These are phyloP conservation scores for Paramormyrops kingsleyae DNA, from an alignment of 2,113 vertebrate species.

Conservation along the genomic window DNA sequence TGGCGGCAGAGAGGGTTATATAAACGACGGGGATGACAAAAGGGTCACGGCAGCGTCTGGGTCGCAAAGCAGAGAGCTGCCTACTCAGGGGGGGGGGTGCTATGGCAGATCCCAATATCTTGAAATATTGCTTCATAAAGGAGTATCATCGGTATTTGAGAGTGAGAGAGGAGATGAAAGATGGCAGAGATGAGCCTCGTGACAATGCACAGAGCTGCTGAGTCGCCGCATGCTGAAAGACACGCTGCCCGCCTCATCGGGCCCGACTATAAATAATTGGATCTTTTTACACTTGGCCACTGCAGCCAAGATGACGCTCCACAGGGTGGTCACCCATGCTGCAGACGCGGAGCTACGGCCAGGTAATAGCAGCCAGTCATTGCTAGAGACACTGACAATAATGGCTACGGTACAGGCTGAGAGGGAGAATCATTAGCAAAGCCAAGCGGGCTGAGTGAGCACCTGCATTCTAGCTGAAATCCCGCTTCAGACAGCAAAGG, in stretches of 20 bases:
- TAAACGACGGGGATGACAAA: not conserved
- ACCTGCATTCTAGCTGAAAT: not conserved
- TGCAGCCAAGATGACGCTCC: not conserved
- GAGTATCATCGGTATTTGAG: constrained; percentile 46
- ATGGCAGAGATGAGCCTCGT: constrained; percentile 29
- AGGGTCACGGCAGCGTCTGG: not conserved
- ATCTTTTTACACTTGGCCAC: constrained; percentile 49
- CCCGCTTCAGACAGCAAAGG: not conserved
- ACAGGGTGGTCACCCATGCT: not conserved
- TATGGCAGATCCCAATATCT: constrained; percentile 29
- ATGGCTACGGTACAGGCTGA: not conserved
- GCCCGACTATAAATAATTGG: constrained; percentile 22
- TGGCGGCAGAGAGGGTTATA: not conserved
- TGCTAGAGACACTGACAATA: not conserved
- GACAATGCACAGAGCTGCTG: constrained; percentile 27
- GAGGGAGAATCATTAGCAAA: not conserved
- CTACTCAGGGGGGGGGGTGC: not conserved
- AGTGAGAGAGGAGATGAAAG: constrained; percentile 42
- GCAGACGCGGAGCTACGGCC: not conserved
- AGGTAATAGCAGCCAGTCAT: not conserved
- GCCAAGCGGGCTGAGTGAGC: not conserved
- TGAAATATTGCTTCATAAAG: constrained; percentile 38
- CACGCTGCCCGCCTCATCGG: constrained; percentile 41
- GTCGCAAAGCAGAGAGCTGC: not conserved
- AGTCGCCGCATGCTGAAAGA: constrained; percentile 40